A percentile compares a stretch with the other conserved stretches of the same genome.
Conservation (phyloP, 2,797 vertebrate species). For the Borostomias antarcticus region DNA sequence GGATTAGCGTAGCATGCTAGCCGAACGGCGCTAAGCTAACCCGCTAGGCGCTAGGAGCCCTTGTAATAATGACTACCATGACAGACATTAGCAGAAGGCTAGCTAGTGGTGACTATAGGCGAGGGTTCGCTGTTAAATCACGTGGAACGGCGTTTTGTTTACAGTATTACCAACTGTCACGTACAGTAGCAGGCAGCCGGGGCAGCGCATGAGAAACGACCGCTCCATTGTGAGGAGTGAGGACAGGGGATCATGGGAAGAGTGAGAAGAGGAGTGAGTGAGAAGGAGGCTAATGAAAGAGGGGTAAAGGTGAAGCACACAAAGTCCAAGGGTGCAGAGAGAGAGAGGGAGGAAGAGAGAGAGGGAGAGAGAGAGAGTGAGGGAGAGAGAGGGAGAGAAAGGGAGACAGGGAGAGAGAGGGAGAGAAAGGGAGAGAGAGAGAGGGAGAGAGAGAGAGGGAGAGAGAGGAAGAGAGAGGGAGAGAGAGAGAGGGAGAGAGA, state of each 20-base stretch:
- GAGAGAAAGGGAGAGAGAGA: neutral
- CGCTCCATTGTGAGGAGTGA: conserved; percentile 49
- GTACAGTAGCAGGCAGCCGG: too few species aligned
- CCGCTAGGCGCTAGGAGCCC: too few species aligned
- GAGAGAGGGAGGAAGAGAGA: neutral
- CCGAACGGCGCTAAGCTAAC: too few species aligned
- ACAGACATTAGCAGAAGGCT: neutral
- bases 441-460: neutral
- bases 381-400: neutral
- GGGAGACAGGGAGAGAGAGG: conserved; percentile 16
- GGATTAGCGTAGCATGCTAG: too few species aligned
- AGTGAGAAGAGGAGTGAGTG: conserved; percentile 21
- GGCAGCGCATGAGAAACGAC: conserved; percentile 57
- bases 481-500: neutral
- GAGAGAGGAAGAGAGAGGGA: neutral
- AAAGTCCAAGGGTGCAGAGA: neutral
- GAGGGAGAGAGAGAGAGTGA: neutral
- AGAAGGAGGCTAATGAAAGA: neutral
- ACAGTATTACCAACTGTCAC: conserved; percentile 67
- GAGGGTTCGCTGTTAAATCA: conserved; percentile 64
- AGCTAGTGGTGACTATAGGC: too few species aligned
- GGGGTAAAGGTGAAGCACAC: neutral
- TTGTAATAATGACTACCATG: neutral
- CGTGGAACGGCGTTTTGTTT: too few species aligned
- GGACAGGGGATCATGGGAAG: conserved; percentile 40